Base-by-base conservation (phyloP, 2,113 vertebrate species). In the rabbit (Oryctolagus cuniculus) region DNA sequence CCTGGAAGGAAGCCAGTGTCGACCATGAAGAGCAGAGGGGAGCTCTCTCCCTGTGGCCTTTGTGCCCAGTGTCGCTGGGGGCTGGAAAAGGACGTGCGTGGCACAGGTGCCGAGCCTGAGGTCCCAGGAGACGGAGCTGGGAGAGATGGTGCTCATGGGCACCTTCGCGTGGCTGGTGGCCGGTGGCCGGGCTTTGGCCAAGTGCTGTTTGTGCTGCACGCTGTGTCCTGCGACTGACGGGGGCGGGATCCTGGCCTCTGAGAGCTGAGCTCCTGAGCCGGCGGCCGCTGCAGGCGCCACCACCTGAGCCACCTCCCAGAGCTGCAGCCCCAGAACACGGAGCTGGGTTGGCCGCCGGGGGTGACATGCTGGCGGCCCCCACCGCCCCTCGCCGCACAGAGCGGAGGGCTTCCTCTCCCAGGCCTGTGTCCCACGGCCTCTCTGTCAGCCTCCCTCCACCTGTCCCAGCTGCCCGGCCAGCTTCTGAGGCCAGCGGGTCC, bases 11-110 rank as follows among this genome's bases (percentile, higher is more conserved):
- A 2, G 74, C 36, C 24, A 17, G 19, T 1, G 24, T 51, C 7
- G n/a, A 21, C 9, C 1, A 31, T 67, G 16, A 81, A 73, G 83
- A 64, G 27, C 49, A 55, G 34, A 87, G 21, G 55, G 73, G 31
- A 13, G 15, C 19, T 90, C 67, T 31, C 29, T 64, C 38, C 90
- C 80, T 2, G 1, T 0, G 24, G 16, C 9, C 93, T 84, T 95
- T 83, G 90, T 21, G 49, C 81, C 58, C 27, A 34, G 5, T 34
- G 61, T 90, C 87, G 75, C 89, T 86, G 93, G 92, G 90, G 87
- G 74, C 64, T 53, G 0, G 0, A 67, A 87, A 91, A 90, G 12
- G 44, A 74, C 0, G 0, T 61, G 36, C 70, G 95, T 86, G 49
- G 69, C 72, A 87, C 91, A 77, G 31, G 85, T 93, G 90, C 81